phyloP scores from a whole-genome alignment of 53 echinoderm and acorn worm genomes.

The Temnopleurus reevesii region DNA sequence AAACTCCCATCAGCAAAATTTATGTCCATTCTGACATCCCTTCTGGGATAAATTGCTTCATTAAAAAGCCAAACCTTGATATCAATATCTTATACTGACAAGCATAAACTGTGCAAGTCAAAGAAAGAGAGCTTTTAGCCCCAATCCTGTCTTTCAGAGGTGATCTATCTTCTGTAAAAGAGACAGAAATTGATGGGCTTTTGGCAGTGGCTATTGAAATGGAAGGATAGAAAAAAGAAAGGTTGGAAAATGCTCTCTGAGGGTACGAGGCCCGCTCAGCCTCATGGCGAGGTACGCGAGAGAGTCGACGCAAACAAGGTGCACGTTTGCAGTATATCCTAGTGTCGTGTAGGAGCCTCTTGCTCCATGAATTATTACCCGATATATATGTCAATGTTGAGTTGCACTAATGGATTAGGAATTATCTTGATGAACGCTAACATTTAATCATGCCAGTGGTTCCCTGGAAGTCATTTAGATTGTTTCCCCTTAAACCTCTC shows the following conservation, averaged over 20 bases:
- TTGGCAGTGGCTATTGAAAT: slow-evolving; percentile 7
- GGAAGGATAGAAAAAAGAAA: not conserved
- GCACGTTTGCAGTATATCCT: not conserved
- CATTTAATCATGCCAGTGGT: slow-evolving; percentile 29
- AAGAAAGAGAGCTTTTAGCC: not conserved
- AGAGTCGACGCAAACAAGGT: not conserved
- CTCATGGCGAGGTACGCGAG: slow-evolving; percentile 8
- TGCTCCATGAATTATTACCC: slow-evolving; percentile 21
- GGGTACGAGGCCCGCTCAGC: not conserved
- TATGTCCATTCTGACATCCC: not conserved
- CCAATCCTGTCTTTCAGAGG: not conserved
- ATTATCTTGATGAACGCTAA: slow-evolving; percentile 42
- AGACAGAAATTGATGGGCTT: slow-evolving; percentile 44
- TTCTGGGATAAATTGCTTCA: slow-evolving; percentile 9
- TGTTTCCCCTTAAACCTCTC: not conserved
- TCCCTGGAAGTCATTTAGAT: not conserved
- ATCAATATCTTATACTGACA: slow-evolving; percentile 28
- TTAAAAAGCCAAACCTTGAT: not conserved
- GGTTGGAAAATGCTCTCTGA: not conserved
- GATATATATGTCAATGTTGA: slow-evolving; percentile 28
- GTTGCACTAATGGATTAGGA: slow-evolving; percentile 41
- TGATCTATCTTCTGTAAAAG: slow-evolving; percentile 41
- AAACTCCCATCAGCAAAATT: not conserved
- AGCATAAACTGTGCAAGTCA: not conserved
- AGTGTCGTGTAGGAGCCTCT: slow-evolving; percentile 6